Evolutionary conservation across 2,113 vertebrate genomes (phyloP).

Genomic region (Alaudala cheleensis): DNA sequence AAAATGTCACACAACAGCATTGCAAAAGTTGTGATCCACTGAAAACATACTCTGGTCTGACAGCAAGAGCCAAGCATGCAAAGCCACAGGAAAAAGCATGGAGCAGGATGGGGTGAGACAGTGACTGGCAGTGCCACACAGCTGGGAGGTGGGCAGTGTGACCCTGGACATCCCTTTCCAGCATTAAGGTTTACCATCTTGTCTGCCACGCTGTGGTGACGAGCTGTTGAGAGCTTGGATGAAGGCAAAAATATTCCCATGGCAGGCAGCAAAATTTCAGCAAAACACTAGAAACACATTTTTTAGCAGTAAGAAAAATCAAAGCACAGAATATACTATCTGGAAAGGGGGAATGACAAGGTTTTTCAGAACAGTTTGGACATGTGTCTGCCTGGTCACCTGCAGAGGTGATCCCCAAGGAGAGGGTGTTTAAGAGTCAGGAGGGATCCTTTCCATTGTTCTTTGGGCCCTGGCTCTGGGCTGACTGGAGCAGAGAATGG

Average conservation of each 20-base stretch:
- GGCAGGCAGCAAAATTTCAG: not conserved
- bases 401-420: not conserved
- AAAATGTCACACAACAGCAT: rapidly evolving
- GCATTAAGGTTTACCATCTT: not conserved
- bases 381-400: not conserved
- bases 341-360: not conserved
- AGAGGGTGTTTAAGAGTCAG: not conserved
- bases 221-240: not conserved
- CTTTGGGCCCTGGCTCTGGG: not conserved
- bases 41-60: not conserved
- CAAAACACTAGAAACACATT: not conserved
- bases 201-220: rapidly evolving
- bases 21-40: rapidly evolving
- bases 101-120: not conserved
- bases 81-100: rapidly evolving
- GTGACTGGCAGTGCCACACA: not conserved
- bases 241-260: rapidly evolving
- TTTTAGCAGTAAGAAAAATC: not conserved
- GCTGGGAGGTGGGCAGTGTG: not conserved
- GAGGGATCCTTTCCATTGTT: not conserved
- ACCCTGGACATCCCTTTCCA: not conserved
- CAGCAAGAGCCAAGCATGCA: not conserved
- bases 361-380: not conserved
- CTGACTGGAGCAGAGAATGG: not conserved
- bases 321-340: not conserved